These are phyloP conservation scores for Phthorimaea operculella DNA, from an alignment of 1,140 invertebrate species.

Conservation along the genomic window DNA sequence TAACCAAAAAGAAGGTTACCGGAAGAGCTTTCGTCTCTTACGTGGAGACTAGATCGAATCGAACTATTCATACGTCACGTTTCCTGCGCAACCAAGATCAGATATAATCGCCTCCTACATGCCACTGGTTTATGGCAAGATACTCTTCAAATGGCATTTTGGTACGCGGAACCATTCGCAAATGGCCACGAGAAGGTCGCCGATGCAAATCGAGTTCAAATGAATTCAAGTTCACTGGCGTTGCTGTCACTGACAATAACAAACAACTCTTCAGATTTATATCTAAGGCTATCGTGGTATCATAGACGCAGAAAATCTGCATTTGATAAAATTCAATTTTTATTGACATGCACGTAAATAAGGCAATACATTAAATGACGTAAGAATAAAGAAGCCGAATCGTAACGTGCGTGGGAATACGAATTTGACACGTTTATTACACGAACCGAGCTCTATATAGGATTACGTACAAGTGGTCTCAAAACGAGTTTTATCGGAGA, in stretches of 20 bases:
- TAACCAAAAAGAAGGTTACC: too few relatives aligned
- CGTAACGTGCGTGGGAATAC: neutral
- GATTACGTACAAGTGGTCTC: neutral
- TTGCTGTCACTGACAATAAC: neutral
- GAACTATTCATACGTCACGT: neutral
- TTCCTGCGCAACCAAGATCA: neutral
- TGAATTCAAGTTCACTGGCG: neutral
- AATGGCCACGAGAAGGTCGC: conserved; percentile 17
- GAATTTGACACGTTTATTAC: neutral
- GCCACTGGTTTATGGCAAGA: neutral
- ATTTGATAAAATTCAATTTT: too few relatives aligned
- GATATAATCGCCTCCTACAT: neutral
- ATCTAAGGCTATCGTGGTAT: too few relatives aligned
- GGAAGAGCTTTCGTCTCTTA: too few relatives aligned
- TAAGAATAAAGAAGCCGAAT: neutral
- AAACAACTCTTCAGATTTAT: too few relatives aligned
- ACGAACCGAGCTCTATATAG: neutral
- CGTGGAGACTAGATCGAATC: too few relatives aligned
- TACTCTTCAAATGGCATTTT: neutral
- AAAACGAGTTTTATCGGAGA: neutral
- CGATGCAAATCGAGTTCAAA: conserved; percentile 11
- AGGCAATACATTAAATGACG: too few relatives aligned
- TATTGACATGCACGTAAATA: too few relatives aligned
- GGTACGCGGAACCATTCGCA: conserved; percentile 3
- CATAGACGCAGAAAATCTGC: too few relatives aligned